Base-by-base conservation (phyloP, 1,140 invertebrate species). In the Spodoptera litura region DNA sequence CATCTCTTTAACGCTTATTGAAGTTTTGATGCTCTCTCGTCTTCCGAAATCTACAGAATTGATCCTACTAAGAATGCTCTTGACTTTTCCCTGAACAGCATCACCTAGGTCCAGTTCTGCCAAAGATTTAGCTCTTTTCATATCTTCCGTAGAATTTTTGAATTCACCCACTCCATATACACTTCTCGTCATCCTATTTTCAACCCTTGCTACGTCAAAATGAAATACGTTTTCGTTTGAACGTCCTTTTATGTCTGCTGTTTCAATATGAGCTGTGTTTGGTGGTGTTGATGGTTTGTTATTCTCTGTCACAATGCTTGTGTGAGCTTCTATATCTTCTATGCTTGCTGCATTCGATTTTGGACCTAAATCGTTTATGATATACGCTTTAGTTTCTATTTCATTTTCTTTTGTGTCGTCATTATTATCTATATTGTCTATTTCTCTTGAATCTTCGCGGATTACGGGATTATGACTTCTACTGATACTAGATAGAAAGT, bases 101-200 rank as follows among this genome's bases (percentile, higher is more conserved):
- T 89, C 86, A 0, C 87, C 86, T 68, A 89, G 78, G 56, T 92
- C 88, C 12, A 89, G 31, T 31, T 92, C 90, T 3, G 87, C 90
- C 15, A 89, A 38, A 3, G 88, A 91, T 44, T 88, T 89, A 0
- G 82, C 81, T 44, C 80, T 75, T 79, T 83, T 85, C n/a, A 78
- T 76, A 20, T 87, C 80, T 38, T 71, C 49, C 62, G 13, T 77
- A 27, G 62, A 66, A n/a, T n/a, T 38, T 27, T 31, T 38, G n/a
- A 56, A 20, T 12, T 71, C 76, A 6, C 53, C 59, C 15, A 6
- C 25, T 0, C 5, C 49, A 56, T 66, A 49, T 10, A 38, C 38
- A 11, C 62, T 66, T 49, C 38, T 66, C 12, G 38, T 44, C 9
- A 66, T 5, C 4, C n/a, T 4, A 66, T 49, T 66, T 20, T 15